Base-by-base conservation (phyloP, 1,140 invertebrate species). In the Calliphora vicina region DNA sequence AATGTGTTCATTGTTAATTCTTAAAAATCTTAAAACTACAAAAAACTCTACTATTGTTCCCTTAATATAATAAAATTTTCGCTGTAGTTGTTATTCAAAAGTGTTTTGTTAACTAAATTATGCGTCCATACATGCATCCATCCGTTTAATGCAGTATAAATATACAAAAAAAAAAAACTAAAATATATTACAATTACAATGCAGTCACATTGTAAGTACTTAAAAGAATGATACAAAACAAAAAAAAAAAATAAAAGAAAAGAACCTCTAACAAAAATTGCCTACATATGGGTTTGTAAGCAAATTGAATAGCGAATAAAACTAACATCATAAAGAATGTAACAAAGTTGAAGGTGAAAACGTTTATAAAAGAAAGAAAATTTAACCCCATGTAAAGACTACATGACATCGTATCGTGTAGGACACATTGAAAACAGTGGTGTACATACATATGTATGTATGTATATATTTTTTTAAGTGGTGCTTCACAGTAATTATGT, bases 321-420 rank as follows among this genome's bases (percentile, higher is more conserved):
- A 67, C 61, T 67, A 67, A 23, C 61, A 23, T 67, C 12, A 23
- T 57, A 57, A n/a, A 17, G 50, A 57, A 17, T 67, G 20, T 67
- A 23, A 67, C 61, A 67, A 67, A 67, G 61, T 67, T 67, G 61
- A 67, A 67, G 61, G 61, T 67, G 61, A 67, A 67, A 67, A 67
- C n/a, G 61, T 67, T 67, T 67, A 67, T 20, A 67, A 67, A 67
- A 67, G 5, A 67, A 25, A 67, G 25, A 67, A 67, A 67, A 67
- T 25, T 23, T 67, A 67, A 67, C 23, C 61, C 8, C n/a, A 23
- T 67, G 10, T 8, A 12, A 67, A 67, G 50, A 67, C 61, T 67
- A 23, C 6, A 10, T 67, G 15, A n/a, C 20, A 67, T 67, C 61
- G n/a, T 12, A 12, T 67, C 61, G n/a, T 12, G 2, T 67, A 25